phyloP scores from a whole-genome alignment of 2,113 vertebrate genomes.

The Zapornia atra region DNA sequence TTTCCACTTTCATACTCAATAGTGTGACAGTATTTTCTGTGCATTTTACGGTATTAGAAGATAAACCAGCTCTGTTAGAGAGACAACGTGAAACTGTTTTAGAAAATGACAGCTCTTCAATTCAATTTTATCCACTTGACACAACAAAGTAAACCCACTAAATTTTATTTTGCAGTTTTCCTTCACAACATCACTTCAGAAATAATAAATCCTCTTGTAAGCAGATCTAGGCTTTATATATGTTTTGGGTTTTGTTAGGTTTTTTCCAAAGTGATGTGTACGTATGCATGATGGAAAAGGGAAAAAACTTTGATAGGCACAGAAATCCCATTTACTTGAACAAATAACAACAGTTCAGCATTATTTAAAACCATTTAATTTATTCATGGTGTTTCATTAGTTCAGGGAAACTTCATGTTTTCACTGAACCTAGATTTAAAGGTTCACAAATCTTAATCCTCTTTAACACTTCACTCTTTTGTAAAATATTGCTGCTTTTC shows the following conservation, averaged over 20 bases:
- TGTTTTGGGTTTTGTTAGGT: too few species aligned
- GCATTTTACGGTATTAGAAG: not conserved
- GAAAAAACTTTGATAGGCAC: not conserved
- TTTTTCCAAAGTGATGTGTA: not conserved
- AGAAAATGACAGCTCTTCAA: slow-evolving; percentile 39
- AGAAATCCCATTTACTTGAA: not conserved
- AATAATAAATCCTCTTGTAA: not conserved
- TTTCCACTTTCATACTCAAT: too few species aligned
- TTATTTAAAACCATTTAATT: not conserved
- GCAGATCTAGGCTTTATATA: not conserved
- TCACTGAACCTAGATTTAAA: not conserved
- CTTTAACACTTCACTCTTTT: not conserved
- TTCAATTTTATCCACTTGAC: slow-evolving; percentile 17
- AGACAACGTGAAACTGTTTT: not conserved
- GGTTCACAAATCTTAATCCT: not conserved
- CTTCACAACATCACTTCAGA: not conserved
- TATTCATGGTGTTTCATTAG: not conserved
- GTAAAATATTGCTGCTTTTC: not conserved
- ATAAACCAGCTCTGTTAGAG: not conserved
- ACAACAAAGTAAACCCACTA: not conserved
- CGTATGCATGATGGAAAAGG: not conserved
- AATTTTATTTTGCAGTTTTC: not conserved
- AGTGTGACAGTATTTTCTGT: not conserved
- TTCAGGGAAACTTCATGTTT: not conserved
- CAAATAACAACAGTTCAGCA: not conserved